Evolutionary conservation across 2,113 vertebrate species (phyloP).

Genomic region (Zosterops pallidus): DNA sequence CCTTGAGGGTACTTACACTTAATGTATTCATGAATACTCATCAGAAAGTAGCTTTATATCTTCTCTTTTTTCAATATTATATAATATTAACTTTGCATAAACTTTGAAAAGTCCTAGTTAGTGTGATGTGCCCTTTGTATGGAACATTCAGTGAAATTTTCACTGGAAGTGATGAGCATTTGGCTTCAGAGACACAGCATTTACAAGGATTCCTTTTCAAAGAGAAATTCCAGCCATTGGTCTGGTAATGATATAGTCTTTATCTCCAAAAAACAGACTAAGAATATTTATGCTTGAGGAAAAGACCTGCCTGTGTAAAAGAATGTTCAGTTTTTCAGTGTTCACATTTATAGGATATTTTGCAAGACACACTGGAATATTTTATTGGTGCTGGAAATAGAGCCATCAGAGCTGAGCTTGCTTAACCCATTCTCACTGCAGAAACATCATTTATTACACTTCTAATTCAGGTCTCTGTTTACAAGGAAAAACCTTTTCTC

Average conservation of each 20-base stretch:
- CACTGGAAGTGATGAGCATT: background rate
- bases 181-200: background rate
- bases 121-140: background rate
- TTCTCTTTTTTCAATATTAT: background rate
- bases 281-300: constrained; percentile 44
- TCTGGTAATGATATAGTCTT: constrained; percentile 8
- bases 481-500: background rate
- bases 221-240: constrained; percentile 7
- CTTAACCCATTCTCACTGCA: background rate
- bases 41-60: background rate
- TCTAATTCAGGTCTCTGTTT: background rate
- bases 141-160: background rate
- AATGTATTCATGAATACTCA: background rate
- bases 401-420: background rate
- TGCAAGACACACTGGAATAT: background rate
- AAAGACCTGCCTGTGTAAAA: constrained; percentile 19
- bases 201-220: constrained; percentile 33
- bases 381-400: constrained; percentile 16
- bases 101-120: background rate
- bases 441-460: background rate
- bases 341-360: background rate
- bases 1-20: background rate
- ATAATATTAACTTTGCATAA: background rate
- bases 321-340: background rate
- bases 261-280: constrained; percentile 28